Evolutionary conservation across 2,797 vertebrate species (phyloP), one percentile per base, ranked within the genome.

Genomic region (Eptatretus atami): DNA sequence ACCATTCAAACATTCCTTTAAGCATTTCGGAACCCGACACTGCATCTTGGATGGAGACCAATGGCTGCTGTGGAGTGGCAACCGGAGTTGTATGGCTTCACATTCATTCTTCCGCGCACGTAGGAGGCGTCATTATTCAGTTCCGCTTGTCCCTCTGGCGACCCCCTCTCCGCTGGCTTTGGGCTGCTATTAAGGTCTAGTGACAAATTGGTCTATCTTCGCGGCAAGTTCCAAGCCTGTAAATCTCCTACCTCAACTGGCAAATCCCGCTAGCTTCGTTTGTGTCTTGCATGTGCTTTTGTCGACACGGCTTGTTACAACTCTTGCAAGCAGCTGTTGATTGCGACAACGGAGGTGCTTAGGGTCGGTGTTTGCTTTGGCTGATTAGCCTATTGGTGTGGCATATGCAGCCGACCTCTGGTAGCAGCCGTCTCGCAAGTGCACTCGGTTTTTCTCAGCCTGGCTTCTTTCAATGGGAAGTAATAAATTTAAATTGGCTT

Each of bases 341-440:
- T 13, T 77, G 94, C 69, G 86, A 88, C 64, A 76, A 96, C 3
- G 82, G 82, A 6, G 94, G 86, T 0, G 86, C 95, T 67, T 96
- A 96, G 90, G 90, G 63, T 93, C 86, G 14, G 83, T 96, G 66
- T 96, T 93, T 0, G 90, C 90, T 66, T 82, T 96, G 2, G 87
- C 90, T 1, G 90, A 96, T 68, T 93, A 95, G 70, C 94, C 88
- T 52, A 95, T 94, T 63, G 94, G 75, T 0, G 80, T 95, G 31
- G 90, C 88, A 0, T 96, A 95, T 0, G 90, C 90, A 8, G 76
- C 93, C 70, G 90, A 66, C 90, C 90, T 9, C 78, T 96, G 1
- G 84, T 85, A 24, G 90, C 90, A 82, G 88, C 3, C 83, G 94
- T 70, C 88, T 96, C 1, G 90, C 95, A 65, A 86, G 94, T 72